Conservation (phyloP, 1,140 invertebrate genomes). For the Bombus terrestris region DNA sequence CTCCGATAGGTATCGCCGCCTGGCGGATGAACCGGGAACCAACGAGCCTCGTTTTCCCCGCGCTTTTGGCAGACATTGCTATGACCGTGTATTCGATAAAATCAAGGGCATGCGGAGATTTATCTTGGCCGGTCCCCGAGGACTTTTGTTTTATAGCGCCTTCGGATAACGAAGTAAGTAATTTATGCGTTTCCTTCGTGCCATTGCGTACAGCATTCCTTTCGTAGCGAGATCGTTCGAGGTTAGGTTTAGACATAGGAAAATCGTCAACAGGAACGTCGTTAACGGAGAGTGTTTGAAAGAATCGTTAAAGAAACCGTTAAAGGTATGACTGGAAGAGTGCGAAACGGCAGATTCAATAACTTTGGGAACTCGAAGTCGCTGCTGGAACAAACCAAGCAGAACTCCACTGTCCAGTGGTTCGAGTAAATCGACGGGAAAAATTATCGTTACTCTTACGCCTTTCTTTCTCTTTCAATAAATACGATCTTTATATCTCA, state of each 20-base stretch:
- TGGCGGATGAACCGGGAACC: slow-evolving; percentile 48
- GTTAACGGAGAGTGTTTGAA: no score
- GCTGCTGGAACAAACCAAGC: no score
- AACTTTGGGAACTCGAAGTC: no score
- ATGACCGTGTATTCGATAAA: not conserved
- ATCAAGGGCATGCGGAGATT: not conserved
- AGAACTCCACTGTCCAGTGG: no score
- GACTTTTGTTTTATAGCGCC: not conserved
- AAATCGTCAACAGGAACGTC: not conserved
- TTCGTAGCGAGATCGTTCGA: not conserved
- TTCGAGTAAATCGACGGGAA: no score
- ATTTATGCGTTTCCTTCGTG: not conserved
- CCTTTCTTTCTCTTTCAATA: no score
- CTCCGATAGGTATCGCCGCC: slow-evolving; percentile 75
- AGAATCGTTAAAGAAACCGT: no score
- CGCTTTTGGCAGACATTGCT: slow-evolving; percentile 2
- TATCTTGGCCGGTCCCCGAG: not conserved
- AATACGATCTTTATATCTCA: no score
- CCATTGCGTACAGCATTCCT: not conserved
- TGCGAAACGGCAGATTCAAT: no score
- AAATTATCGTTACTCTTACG: no score
- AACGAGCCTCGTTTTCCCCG: slow-evolving; percentile 26
- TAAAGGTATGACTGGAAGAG: no score
- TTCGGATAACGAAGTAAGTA: not conserved
- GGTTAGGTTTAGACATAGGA: not conserved